Base-by-base conservation (phyloP, 2,113 vertebrate genomes). In the Crotalus horridus region DNA sequence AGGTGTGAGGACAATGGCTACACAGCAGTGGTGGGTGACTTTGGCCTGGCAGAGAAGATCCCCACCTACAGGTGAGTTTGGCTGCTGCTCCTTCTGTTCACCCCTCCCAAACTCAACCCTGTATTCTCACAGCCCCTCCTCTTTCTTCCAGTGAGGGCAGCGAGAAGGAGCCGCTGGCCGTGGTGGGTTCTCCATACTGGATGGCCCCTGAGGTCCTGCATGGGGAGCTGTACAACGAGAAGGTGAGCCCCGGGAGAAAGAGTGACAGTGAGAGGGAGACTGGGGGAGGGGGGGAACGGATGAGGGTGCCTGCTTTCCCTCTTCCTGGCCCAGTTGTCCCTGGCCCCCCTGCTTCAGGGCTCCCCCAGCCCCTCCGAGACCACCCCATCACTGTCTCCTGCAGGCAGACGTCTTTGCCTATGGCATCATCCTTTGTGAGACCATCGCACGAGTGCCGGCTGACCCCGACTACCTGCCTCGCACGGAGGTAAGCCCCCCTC, bases 151-250 rank as follows among this genome's bases (percentile, higher is more conserved):
- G 99, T 9, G 98, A 99, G 26, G 97, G 97, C 43, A 96, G 94
- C 0, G 97, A 98, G 92, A 99, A 98, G 95, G 98, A 99, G 96
- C 98, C 98, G 0, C 93, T 99, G 96, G 98, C 99, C 0, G 98
- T 99, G 13, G 99, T 99, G 94, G 99, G 99, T 46, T 99, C 99
- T 29, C 99, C 99, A 0, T 99, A 99, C 94, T 99, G 99, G 99
- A 99, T 99, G 99, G 99, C 99, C 7, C 99, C 99, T 0, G 99
- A 99, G 93, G 98, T 99, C 88, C 97, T 99, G 94, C 98, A 98
- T 92, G 99, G 99, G 94, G 98, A 99, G 95, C 95, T 99, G 46
- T 99, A 99, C 91, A 95, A 99, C 0, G 99, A 99, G 97, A 99
- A 99, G 99, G 99, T 99, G 95, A 97, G 91, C 91, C 1, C 1